Base-by-base conservation (phyloP, 2,797 vertebrate genomes). In the Philypnodon macrostomus region DNA sequence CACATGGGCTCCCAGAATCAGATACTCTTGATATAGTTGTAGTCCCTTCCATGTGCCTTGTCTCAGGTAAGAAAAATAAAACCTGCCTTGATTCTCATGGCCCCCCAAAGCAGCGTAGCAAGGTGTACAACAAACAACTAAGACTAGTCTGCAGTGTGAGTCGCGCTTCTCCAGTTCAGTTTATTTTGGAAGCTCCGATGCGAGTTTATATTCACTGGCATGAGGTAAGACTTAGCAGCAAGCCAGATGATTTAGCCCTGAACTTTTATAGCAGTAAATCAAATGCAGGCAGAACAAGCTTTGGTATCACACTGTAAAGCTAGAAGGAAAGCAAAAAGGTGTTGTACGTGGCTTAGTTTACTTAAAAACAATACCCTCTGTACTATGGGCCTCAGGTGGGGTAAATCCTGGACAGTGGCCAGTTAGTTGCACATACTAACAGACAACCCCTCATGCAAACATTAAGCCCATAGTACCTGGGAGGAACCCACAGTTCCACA, bases 1-100 rank as follows among this genome's bases (percentile, higher is more conserved):
- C 77, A 67, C 14, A 2, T 4, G 0, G 33, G 4, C 53, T 73
- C 79, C 67, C 76, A 62, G 67, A 87, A 86, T 79, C 81, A 87
- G 76, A 85, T 83, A 79, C 57, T 17, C 60, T 63, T 1, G n/a
- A 68, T 34, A 53, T 47, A 63, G 48, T 55, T 16, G 13, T 59
- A 53, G 61, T 65, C 60, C 50, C 50, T 23, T 61, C 47, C 68
- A 47, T 38, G 47, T 35, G 55, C 50, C 32, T n/a, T 19, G 27
- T 16, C 56, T 37, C 31, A 18, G 17, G n/a, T 37, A 50, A 34
- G 39, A 60, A 69, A 61, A 56, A 41, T 36, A 24, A 15, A 34
- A 58, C 48, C 57, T 23, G 8, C 48, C 33, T 15, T 50, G 36
- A 70, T 41, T 49, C 2, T 13, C 14, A 35, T 10, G 41, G 65